Conservation (phyloP, 2,888 invertebrate species). For the Drosophila rellima region DNA sequence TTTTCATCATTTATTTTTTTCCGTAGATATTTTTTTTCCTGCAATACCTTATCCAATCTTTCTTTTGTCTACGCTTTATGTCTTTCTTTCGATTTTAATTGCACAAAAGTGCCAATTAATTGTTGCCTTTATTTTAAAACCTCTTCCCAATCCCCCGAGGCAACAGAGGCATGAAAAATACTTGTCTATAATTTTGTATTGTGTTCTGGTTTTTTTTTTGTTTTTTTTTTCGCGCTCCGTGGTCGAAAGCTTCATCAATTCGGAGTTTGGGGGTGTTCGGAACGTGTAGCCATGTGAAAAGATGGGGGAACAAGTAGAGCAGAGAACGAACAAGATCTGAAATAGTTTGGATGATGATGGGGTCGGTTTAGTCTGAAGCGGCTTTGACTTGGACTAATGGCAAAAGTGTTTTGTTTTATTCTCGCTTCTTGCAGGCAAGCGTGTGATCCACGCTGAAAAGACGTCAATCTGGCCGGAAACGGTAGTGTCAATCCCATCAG, state of each 20-base stretch:
- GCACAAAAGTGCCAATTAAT: conserved; percentile 77
- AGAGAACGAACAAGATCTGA: conserved; percentile 35
- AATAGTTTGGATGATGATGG: conserved; percentile 24
- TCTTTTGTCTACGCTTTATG: conserved; percentile 55
- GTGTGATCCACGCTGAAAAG: conserved; percentile 53
- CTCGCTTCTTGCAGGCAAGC: conserved; percentile 27
- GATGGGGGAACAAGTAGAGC: conserved; percentile 65
- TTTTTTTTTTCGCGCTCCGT: conserved; percentile 2
- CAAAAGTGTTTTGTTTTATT: conserved; percentile 16
- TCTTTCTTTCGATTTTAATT: conserved; percentile 74
- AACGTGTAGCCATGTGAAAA: conserved; percentile 59
- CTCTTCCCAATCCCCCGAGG: conserved; percentile 23
- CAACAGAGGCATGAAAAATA: conserved; percentile 12
- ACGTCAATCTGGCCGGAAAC: conserved; percentile 67
- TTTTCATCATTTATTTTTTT: conserved; percentile 19
- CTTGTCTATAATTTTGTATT: conserved; percentile 10
- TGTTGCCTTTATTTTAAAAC: conserved; percentile 53
- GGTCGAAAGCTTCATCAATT: conserved; percentile 31
- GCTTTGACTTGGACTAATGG: conserved; percentile 16
- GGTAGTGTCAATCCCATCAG: conserved; percentile 46
- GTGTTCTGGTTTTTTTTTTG: conserved; percentile 9
- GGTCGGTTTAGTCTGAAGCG: conserved; percentile 15
- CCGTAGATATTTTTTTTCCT: conserved; percentile 7
- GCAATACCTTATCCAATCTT: conserved; percentile 31
- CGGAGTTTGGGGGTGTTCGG: conserved; percentile 35